Conservation (phyloP, 2,797 vertebrate species). For the Myotis vivesi region DNA sequence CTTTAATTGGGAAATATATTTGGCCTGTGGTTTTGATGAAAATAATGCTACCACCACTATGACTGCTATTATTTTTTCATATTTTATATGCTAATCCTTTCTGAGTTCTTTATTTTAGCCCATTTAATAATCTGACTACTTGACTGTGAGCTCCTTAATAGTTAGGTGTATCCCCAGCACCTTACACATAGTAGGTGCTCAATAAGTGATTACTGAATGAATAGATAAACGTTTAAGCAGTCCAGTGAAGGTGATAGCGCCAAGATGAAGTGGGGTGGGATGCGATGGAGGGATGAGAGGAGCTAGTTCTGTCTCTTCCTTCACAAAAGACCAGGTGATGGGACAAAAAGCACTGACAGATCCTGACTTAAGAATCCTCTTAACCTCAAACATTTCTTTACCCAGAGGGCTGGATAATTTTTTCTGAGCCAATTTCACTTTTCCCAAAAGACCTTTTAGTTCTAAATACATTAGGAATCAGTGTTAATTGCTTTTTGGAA, state of each 20-base stretch:
- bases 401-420: not conserved
- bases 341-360: not conserved
- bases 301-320: not conserved
- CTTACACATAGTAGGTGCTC: not conserved
- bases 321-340: not conserved
- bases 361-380: constrained; percentile 13
- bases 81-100: not conserved
- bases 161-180: not conserved
- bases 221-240: not conserved
- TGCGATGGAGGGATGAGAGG: not conserved
- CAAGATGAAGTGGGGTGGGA: not conserved
- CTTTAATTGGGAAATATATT: constrained; percentile 5
- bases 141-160: not conserved
- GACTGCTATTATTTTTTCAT: not conserved
- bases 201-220: not conserved
- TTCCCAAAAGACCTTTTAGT: constrained; percentile 28
- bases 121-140: not conserved
- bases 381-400: constrained; percentile 30
- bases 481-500: constrained; percentile 64
- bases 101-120: not conserved
- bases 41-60: not conserved
- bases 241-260: not conserved
- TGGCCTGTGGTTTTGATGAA: constrained; percentile 5
- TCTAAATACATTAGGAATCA: constrained; percentile 59
- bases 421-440: constrained; percentile 34